A percentile compares a stretch with the other conserved stretches of the same genome.
Conservation (phyloP, 2,113 vertebrate species). For the Tachysurus fulvidraco region DNA sequence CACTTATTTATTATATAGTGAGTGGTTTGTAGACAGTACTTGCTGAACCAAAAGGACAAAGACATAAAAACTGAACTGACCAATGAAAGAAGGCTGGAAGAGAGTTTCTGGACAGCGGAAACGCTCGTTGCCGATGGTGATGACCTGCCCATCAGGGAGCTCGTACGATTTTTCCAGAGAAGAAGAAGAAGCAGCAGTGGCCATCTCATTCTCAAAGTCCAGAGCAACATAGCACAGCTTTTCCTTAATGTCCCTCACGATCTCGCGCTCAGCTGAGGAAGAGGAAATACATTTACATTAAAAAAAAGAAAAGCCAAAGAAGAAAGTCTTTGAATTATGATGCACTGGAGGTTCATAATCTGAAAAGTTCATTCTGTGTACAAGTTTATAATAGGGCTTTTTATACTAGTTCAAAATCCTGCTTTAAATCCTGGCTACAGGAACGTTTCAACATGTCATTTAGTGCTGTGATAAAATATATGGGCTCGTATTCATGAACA, state of each 20-base stretch:
- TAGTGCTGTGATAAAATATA: too few species aligned
- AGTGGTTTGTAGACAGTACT: neutral
- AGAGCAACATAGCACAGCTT: slow-evolving; percentile 97
- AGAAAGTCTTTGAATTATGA: neutral
- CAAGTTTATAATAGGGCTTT: neutral
- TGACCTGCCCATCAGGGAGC: slow-evolving; percentile 94
- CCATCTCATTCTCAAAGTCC: slow-evolving; percentile 98
- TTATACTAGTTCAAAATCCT: too few species aligned
- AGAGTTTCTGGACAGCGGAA: slow-evolving; percentile 98
- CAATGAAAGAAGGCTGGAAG: slow-evolving; percentile 96
- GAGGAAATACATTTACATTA: neutral
- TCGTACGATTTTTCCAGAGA: slow-evolving; percentile 98
- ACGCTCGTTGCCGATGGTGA: slow-evolving; percentile 97
- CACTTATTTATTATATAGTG: neutral
- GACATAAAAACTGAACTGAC: neutral
- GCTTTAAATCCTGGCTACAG: too few species aligned
- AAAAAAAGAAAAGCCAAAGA: neutral
- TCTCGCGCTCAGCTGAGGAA: slow-evolving; percentile 89
- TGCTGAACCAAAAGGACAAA: neutral
- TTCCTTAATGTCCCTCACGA: slow-evolving; percentile 98
- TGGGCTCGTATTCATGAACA: too few species aligned
- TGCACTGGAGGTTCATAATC: neutral
- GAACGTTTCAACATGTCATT: too few species aligned
- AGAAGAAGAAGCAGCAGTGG: slow-evolving; percentile 94
- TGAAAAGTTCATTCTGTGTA: neutral